phyloP scores from a whole-genome alignment of 2,797 vertebrate genomes.

The Columba guinea region DNA sequence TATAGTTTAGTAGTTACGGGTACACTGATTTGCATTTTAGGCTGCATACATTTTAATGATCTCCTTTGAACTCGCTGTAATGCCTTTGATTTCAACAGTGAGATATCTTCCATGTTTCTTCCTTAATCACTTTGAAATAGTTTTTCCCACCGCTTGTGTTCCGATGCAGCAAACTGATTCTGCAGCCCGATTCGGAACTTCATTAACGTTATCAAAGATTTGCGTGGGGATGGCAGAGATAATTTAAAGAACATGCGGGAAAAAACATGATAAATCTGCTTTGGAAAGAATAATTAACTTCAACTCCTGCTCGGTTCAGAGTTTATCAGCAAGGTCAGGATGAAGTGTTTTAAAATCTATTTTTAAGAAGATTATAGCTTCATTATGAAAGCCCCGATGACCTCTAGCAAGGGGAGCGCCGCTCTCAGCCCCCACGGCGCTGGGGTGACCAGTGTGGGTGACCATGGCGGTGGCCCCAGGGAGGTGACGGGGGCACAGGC shows the following conservation, averaged over 20 bases:
- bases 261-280: neutral
- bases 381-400: neutral
- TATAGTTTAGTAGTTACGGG: neutral
- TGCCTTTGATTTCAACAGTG: neutral
- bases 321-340: neutral
- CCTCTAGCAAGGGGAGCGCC: neutral
- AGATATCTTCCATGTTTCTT: neutral
- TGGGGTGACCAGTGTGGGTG: accelerated
- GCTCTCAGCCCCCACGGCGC: neutral
- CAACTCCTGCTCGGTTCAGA: neutral
- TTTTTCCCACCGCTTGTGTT: neutral
- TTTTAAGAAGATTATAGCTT: neutral
- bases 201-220: neutral
- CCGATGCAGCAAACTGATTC: neutral
- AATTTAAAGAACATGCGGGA: neutral
- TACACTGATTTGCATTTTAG: neutral
- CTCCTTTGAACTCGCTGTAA: neutral
- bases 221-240: neutral
- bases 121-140: neutral
- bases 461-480: too few species aligned
- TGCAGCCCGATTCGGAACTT: neutral
- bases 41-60: neutral
- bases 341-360: neutral
- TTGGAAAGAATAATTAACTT: neutral
- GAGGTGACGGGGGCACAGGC: neutral